A percentile compares a stretch with the other conserved stretches of the same genome.
Evolutionary conservation across 2,113 vertebrate species (phyloP).

Genomic region (Ibidorhyncha struthersii): DNA sequence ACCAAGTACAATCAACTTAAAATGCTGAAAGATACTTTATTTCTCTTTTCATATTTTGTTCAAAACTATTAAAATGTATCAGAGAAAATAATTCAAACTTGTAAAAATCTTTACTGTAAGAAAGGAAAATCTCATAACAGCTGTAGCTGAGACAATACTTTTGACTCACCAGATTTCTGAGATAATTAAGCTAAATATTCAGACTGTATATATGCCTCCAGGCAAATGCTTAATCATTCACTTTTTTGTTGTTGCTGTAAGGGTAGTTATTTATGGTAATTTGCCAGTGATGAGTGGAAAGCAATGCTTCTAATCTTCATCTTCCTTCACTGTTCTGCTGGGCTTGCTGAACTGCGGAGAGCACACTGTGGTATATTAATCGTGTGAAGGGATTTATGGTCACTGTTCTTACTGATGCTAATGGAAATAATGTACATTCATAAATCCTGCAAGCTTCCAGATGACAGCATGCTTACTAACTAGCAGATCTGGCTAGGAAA

Average conservation of each 20-base stretch:
- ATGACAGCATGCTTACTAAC: not conserved
- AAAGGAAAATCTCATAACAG: not conserved
- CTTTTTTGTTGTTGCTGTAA: not conserved
- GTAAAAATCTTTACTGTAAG: not conserved
- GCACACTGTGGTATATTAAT: not conserved
- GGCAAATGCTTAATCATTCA: conserved; percentile 39
- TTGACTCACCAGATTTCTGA: conserved; percentile 2
- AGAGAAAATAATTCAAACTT: not conserved
- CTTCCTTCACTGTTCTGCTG: not conserved
- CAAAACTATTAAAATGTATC: not conserved
- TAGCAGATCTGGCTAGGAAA: not conserved
- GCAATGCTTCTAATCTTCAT: not conserved
- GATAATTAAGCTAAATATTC: conserved; percentile 61
- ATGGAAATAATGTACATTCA: not conserved
- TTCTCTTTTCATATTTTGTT: not conserved
- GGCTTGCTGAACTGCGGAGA: not conserved
- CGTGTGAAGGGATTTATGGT: not conserved
- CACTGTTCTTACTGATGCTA: not conserved
- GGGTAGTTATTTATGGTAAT: conserved; percentile 43
- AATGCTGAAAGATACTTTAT: not conserved
- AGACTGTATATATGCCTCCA: not conserved
- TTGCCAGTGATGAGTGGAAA: conserved; percentile 36
- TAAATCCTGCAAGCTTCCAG: not conserved
- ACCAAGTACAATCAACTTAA: not conserved
- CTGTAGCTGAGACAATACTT: not conserved